These are phyloP conservation scores for Perizoma flavofasciatum DNA, from an alignment of 2,888 invertebrate species.

Conservation along the genomic window DNA sequence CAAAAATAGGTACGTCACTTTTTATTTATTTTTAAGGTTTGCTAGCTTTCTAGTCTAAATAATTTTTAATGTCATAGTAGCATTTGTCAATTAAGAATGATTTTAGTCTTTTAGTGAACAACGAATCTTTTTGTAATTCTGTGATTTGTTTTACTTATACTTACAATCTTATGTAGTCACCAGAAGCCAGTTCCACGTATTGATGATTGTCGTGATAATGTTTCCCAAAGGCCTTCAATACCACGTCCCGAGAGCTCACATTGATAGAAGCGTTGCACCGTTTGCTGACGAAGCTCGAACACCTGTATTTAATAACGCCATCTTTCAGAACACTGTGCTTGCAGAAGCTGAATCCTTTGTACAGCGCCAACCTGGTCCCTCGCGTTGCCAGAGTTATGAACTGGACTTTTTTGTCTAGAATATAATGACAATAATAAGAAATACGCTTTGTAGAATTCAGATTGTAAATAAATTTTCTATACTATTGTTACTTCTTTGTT, in stretches of 20 bases:
- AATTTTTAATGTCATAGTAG: too few relatives aligned
- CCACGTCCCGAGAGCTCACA: not conserved
- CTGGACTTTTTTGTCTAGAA: not conserved
- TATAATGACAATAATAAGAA: not conserved
- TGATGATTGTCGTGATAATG: slow-evolving; percentile 5
- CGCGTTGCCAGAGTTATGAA: slow-evolving; percentile 5
- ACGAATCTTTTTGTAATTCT: too few relatives aligned
- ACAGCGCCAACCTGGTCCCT: slow-evolving; percentile 2
- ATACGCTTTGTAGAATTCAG: too few relatives aligned
- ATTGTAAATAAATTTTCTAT: too few relatives aligned
- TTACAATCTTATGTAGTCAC: slow-evolving; percentile 3
- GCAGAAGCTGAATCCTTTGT: slow-evolving; percentile 11
- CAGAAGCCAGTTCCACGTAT: slow-evolving; percentile 3
- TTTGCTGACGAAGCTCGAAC: slow-evolving; percentile 4
- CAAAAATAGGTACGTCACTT: too few relatives aligned
- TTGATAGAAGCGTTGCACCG: slow-evolving; percentile 6
- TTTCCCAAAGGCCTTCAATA: not conserved
- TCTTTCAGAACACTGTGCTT: slow-evolving; percentile 1
- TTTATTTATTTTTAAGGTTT: too few relatives aligned
- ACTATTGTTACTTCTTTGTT: too few relatives aligned
- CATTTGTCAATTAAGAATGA: too few relatives aligned
- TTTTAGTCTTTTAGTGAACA: too few relatives aligned
- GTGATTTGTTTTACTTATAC: too few relatives aligned
- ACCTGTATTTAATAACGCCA: not conserved
- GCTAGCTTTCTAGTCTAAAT: too few relatives aligned